A percentile compares a stretch with the other conserved stretches of the same genome.
These are phyloP conservation scores for Callyntrura guangdongensis DNA, from an alignment of 2,888 invertebrate genomes.

Conservation along the genomic window DNA sequence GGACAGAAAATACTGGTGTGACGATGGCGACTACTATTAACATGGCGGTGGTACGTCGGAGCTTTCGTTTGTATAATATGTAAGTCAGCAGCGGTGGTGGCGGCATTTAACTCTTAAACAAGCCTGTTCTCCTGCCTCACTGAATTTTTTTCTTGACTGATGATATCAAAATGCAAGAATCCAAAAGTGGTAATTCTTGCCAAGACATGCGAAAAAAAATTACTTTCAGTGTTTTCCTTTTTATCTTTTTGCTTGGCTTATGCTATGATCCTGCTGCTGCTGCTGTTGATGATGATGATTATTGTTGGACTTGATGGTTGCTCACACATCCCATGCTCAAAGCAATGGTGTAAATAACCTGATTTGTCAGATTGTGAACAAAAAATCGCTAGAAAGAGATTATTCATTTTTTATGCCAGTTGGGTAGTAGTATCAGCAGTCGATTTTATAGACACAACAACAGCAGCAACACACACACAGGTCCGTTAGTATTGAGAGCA, in stretches of 20 bases:
- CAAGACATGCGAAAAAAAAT: conserved; percentile 45
- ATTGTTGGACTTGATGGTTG: not conserved
- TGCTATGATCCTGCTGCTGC: conserved; percentile 25
- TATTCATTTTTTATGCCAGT: conserved; percentile 49
- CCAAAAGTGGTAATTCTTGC: conserved; percentile 58
- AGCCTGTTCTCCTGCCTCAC: conserved; percentile 29
- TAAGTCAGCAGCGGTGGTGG: conserved; percentile 22
- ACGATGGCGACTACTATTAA: not conserved
- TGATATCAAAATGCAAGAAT: conserved; percentile 53
- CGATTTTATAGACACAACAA: conserved; percentile 36
- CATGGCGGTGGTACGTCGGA: conserved; percentile 10
- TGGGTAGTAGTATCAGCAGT: conserved; percentile 53
- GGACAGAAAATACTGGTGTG: conserved; percentile 8
- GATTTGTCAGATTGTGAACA: conserved; percentile 71
- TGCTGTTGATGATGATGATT: conserved; percentile 5
- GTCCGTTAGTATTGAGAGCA: conserved; percentile 75
- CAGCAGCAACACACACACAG: conserved; percentile 53
- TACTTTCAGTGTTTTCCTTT: conserved; percentile 60
- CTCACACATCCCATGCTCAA: conserved; percentile 37
- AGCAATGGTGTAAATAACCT: conserved; percentile 69
- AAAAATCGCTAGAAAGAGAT: conserved; percentile 35
- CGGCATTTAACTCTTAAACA: not conserved
- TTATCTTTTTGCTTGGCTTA: conserved; percentile 51
- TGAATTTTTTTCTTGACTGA: conserved; percentile 20
- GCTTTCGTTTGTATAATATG: conserved; percentile 39